Evolutionary conservation across 1,140 invertebrate genomes (phyloP), one percentile per base, ranked within the genome.

Genomic region (Halotydeus destructor): DNA sequence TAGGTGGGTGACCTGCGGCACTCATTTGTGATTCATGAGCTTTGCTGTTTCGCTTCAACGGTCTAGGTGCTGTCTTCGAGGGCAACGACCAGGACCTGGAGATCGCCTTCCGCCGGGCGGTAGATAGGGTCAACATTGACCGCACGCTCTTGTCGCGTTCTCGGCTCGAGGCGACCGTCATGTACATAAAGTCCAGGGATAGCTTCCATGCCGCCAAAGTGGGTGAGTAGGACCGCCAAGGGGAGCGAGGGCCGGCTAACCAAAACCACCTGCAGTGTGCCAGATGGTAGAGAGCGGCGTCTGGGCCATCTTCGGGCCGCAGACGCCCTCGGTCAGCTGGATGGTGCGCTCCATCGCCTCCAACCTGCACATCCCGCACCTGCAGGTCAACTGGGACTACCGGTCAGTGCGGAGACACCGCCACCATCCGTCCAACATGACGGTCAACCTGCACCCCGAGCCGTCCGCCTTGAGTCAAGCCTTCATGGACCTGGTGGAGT

Each of bases 361-460:
- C 16, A 8, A 35, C 16, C 16, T 35, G 6, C 33, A 35, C 6
- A 35, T 35, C 6, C 33, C 33, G 6, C 6, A 35, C 33, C 6
- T 35, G 6, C 33, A 9, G 8, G 8, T 16, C n/a, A n/a, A 8
- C 21, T 35, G 6, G 33, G 33, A 35, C 21, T 35, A 9, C 21
- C n/a, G 16, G 19, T 8, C 6, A 6, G 16, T 35, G 8, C 21
- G n/a, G n/a, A 16, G 19, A 5, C 6, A 35, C 21, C 8, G 16
- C 16, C 6, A 8, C 12, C 19, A 19, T 33, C n/a, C n/a, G 16
- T 8, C 33, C n/a, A 35, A 35, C 21, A 40, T 81, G 57, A 71
- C 88, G 21, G 80, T 94, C 50, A 93, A 89, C 64, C 67, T 94
- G 14, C 86, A 85, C 64, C 86, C 86, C 1, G 80, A 89, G 64